Base-by-base conservation (phyloP, 2,888 invertebrate species). In the Drosophila cyrtoloma region DNA sequence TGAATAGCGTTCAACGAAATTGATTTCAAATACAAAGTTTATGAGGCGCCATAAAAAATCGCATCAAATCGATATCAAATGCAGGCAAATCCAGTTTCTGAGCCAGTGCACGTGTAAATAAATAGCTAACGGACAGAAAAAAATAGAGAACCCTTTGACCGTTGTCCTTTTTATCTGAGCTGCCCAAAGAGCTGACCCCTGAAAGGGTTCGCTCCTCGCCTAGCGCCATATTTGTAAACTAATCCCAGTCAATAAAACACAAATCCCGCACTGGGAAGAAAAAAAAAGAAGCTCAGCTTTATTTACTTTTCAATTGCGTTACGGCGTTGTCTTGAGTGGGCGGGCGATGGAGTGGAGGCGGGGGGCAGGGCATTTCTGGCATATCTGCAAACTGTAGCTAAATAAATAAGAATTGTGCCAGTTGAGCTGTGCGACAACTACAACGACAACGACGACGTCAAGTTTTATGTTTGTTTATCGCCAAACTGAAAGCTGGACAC, bases 381-480 rank as follows among this genome's bases (percentile, higher is more conserved):
- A 76, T 78, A 86, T 89, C 78, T 77, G 62, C 53, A 50, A 57
- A 61, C 51, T 81, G 70, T 84, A 69, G 64, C 87, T 75, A 78
- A 79, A 81, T 84, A 90, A 87, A 90, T 87, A 87, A 84, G 87
- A 82, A 84, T 88, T 82, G 70, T 83, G 75, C 80, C 82, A 82
- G 75, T 78, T 90, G 90, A 89, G 82, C 79, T 90, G 90, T 81
- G 89, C 69, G 70, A 79, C 71, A 74, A 81, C 76, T 70, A 78
- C 77, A 74, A 61, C 57, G 67, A 79, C 67, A 72, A 69, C 64
- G 67, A 22, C 22, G 66, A 79, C 71, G 81, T 88, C 88, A 81
- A 88, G 73, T 83, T 88, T 88, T 90, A 87, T 87, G 87, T 83
- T 90, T 88, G 87, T 90, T 88, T 88, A 88, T 88, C 87, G 86